Conservation (phyloP, 1,140 invertebrate genomes). For the Drosophila asahinai region DNA sequence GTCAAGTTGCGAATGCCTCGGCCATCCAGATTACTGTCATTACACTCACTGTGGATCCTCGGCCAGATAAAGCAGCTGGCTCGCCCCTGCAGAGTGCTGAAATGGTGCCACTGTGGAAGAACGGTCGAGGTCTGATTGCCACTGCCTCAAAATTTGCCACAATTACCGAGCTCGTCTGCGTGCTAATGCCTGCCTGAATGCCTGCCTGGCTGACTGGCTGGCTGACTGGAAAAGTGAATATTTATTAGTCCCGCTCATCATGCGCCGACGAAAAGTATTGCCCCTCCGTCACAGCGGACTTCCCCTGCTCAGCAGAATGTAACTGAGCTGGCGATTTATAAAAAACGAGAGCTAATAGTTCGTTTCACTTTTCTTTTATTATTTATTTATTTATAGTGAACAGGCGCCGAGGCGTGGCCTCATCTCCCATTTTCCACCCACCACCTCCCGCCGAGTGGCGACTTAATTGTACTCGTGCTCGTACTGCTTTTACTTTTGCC, state of each 20-base stretch:
- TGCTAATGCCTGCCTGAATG: constrained; percentile 32
- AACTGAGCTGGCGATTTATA: constrained; percentile 73
- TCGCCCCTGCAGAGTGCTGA: constrained; percentile 21
- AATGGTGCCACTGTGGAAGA: constrained; percentile 64
- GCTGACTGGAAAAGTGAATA: constrained; percentile 68
- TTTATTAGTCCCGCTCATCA: constrained; percentile 70
- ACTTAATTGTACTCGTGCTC: constrained; percentile 61
- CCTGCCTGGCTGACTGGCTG: not conserved
- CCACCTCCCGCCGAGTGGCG: constrained; percentile 13
- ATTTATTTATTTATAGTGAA: constrained; percentile 74
- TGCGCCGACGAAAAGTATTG: constrained; percentile 50
- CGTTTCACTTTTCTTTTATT: constrained; percentile 84
- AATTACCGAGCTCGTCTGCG: constrained; percentile 53
- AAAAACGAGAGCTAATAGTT: constrained; percentile 83
- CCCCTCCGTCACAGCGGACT: not conserved
- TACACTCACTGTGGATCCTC: constrained; percentile 33
- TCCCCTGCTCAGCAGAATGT: constrained; percentile 74
- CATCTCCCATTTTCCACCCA: constrained; percentile 25
- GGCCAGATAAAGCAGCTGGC: constrained; percentile 14
- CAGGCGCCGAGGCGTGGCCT: constrained; percentile 67
- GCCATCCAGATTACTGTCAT: constrained; percentile 64
- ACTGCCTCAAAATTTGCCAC: constrained; percentile 58
- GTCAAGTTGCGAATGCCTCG: constrained; percentile 57
- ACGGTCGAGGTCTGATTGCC: constrained; percentile 78
- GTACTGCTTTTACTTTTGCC: constrained; percentile 77